Evolutionary conservation across 2,113 vertebrate genomes (phyloP), one percentile per base, ranked within the genome.

Genomic region (Pimephales promelas): DNA sequence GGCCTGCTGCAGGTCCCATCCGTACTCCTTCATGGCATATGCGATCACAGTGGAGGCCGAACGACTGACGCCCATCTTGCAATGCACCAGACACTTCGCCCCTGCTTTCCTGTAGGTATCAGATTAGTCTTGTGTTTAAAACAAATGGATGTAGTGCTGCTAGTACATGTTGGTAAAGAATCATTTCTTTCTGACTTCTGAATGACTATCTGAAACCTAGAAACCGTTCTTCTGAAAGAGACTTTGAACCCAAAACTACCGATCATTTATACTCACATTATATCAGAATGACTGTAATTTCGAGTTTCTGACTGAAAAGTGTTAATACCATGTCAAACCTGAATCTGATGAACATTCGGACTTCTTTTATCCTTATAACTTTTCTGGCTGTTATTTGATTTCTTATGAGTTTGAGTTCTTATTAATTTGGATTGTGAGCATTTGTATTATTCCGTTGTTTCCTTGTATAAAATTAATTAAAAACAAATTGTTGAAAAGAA

Each of bases 21-120:
- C 97, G 0, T 99, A 98, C 36, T 99, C 98, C 90, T 99, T 99
- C 98, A 99, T 99, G 64, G 98, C 98, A 0, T 99, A 99, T 47
- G 98, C 98, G 8, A 99, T 99, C 85, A 99, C 98, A 0, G 98
- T 99, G 92, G 98, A 99, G 0, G 97, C 98, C 0, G 98, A 99
- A 82, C 97, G 96, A 75, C 98, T 99, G 90, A 99, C 96, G 0
- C 98, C 98, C 98, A 99, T 99, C 91, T 99, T 99, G 91, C 98
- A 99, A 94, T 99, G 98, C 86, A 99, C 98, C 86, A 99, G 95
- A 89, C 97, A 99, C 83, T 86, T 88, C 10, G 79, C 83, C 18
- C 85, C 85, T 61, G 82, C 75, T 88, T 88, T 86, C 74, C 87
- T 85, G 75, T 11, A 14, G 40, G 54, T 11, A 83, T 31, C 43